Base-by-base conservation (phyloP, 1,140 invertebrate genomes). In the Wiebesia pumilae region DNA sequence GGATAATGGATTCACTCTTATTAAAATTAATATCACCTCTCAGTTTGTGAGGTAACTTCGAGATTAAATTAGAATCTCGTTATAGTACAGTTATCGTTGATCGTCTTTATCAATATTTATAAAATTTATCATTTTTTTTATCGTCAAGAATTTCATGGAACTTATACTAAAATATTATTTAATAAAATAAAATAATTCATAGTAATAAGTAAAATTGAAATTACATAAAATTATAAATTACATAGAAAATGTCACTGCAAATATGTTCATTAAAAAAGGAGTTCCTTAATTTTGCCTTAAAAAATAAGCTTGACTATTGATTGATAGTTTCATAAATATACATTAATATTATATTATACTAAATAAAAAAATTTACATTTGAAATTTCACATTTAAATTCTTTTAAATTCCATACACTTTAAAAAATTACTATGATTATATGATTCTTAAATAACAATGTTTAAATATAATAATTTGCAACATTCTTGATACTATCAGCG, bases 1-100 rank as follows among this genome's bases (percentile, higher is more conserved):
- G 51, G 83, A 75, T 78, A 83, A 80, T 89, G 91, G 91, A 92
- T 92, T 92, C 91, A 92, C 91, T 92, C 90, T 92, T 92, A 92
- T 91, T 92, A 91, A 92, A 92, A 88, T 92, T 91, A 92, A 92
- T 89, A 89, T 40, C 77, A 85, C 12, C 19, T 16, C 35, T 83
- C 43, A 19, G 27, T 35, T 40, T 73, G 33, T 54, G 51, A 78
- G 47, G 2, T 47, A 40, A 47, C 54, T 35, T 75, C 30, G n/a
- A 78, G 54, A 67, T 78, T 77, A 21, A 30, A 75, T 77, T 75
- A 54, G 19, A 73, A 73, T 40, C 21, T 75, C 71, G 19, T 27
- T 12, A 21, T 3, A 65, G 40, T 38, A 54, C 21, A 40, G 62
- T 54, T 83, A 30, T 38, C 47, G 21, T 27, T 21, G 2, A 33